Evolutionary conservation across 2,888 invertebrate species (phyloP).

Genomic region (Lamproptera curius): DNA sequence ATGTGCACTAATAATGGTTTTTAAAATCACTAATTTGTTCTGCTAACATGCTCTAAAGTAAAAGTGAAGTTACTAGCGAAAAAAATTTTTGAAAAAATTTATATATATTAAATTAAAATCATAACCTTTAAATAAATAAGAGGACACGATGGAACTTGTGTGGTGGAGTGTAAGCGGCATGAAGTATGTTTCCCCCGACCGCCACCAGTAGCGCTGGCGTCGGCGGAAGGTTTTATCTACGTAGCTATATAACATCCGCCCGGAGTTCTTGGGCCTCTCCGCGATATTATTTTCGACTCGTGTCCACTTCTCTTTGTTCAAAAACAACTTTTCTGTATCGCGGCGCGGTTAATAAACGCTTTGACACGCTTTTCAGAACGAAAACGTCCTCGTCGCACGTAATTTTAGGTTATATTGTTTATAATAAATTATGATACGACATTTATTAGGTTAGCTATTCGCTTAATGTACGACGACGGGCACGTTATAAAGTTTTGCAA

Average conservation of each 20-base stretch:
- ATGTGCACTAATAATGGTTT: too few relatives aligned
- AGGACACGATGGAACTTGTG: constrained; percentile 43
- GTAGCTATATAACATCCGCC: constrained; percentile 76
- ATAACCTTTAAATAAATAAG: constrained; percentile 23
- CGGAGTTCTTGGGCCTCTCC: constrained; percentile 66
- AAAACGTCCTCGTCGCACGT: constrained; percentile 27
- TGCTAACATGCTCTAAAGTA: too few relatives aligned
- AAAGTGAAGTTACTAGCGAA: too few relatives aligned
- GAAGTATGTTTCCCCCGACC: constrained; percentile 62
- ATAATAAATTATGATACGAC: constrained; percentile 23
- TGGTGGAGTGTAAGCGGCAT: constrained; percentile 62
- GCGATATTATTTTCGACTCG: constrained; percentile 67
- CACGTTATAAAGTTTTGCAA: constrained; percentile 38
- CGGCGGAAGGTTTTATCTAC: constrained; percentile 79
- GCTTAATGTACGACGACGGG: constrained; percentile 24
- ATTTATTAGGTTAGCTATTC: constrained; percentile 31
- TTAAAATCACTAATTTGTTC: too few relatives aligned
- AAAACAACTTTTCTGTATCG: constrained; percentile 68
- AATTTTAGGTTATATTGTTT: constrained; percentile 62
- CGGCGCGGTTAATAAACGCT: constrained; percentile 46
- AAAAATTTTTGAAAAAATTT: too few relatives aligned
- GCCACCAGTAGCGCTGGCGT: constrained; percentile 65
- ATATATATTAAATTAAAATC: constrained; percentile 27
- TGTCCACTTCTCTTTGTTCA: constrained; percentile 62
- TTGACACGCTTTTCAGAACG: constrained; percentile 52